Percentiles rank a stretch among this genome's conserved stretches.
Conservation (phyloP, 2,888 invertebrate species). For the Cheilosia grossa region DNA sequence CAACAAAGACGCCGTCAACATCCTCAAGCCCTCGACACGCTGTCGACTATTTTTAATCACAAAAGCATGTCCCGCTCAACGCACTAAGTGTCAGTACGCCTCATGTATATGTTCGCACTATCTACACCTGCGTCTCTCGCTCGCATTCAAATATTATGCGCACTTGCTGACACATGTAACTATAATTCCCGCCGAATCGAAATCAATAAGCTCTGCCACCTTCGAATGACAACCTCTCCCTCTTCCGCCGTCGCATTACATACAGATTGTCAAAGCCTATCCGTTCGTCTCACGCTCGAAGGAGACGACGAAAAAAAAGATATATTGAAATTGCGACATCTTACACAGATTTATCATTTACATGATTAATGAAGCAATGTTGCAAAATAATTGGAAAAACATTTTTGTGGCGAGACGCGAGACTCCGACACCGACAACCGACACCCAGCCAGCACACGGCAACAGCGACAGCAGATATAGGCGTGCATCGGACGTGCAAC, state of each 20-base stretch:
- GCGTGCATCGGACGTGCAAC: constrained; percentile 8
- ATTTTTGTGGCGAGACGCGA: constrained; percentile 76
- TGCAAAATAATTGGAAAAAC: constrained; percentile 80
- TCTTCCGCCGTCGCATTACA: constrained; percentile 28
- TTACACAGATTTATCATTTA: constrained; percentile 79
- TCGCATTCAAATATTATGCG: constrained; percentile 8
- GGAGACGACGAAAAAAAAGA: not conserved
- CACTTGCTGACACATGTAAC: constrained; percentile 72
- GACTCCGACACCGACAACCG: constrained; percentile 39
- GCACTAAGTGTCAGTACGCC: constrained; percentile 66
- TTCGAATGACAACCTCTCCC: not conserved
- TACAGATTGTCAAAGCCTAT: constrained; percentile 48
- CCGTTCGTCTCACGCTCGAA: constrained; percentile 10
- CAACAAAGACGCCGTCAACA: constrained; percentile 56
- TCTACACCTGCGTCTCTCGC: constrained; percentile 60
- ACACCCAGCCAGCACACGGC: not conserved
- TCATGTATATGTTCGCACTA: constrained; percentile 71
- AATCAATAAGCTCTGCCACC: constrained; percentile 58
- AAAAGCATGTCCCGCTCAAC: constrained; percentile 72
- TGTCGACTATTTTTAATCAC: constrained; percentile 56
- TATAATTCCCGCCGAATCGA: constrained; percentile 49
- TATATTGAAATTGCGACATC: constrained; percentile 65
- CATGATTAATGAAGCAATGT: constrained; percentile 80
- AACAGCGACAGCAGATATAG: not conserved
- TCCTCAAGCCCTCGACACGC: constrained; percentile 26